Evolutionary conservation across 2,888 invertebrate species (phyloP).

Genomic region (Orgyia antiqua): DNA sequence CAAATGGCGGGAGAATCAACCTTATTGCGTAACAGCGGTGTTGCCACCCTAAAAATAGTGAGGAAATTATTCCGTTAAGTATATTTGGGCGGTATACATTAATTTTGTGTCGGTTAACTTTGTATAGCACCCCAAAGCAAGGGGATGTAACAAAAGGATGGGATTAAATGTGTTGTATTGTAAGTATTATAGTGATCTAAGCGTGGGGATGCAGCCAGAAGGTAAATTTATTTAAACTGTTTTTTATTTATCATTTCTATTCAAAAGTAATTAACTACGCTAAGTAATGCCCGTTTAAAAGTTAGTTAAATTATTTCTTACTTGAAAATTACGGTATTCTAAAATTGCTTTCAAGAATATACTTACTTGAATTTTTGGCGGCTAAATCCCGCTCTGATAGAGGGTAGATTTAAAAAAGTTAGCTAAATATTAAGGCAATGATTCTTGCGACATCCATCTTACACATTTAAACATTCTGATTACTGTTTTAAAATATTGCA

Average conservation of each 20-base stretch:
- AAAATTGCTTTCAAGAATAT: too few species aligned
- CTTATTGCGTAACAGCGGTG: slow-evolving; percentile 32
- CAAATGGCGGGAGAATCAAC: slow-evolving; percentile 32
- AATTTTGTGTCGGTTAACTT: slow-evolving; percentile 61
- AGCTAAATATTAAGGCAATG: too few species aligned
- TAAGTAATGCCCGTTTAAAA: too few species aligned
- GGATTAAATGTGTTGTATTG: slow-evolving; percentile 69
- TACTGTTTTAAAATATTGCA: too few species aligned
- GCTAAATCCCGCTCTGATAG: too few species aligned
- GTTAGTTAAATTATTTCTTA: too few species aligned
- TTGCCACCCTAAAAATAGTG: slow-evolving; percentile 35
- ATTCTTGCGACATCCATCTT: too few species aligned
- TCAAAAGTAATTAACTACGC: not conserved
- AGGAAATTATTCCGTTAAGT: slow-evolving; percentile 55
- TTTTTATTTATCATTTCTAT: not conserved
- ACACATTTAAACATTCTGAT: too few species aligned
- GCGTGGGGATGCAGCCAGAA: slow-evolving; percentile 29
- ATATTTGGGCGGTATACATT: slow-evolving; percentile 67
- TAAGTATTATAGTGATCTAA: slow-evolving; percentile 62
- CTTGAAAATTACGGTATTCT: too few species aligned
- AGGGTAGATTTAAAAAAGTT: too few species aligned
- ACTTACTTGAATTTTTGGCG: too few species aligned
- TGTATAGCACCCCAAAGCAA: slow-evolving; percentile 38
- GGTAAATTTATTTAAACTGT: slow-evolving; percentile 10
- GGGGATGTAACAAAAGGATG: slow-evolving; percentile 60